Percentiles rank a stretch among this genome's conserved stretches.
Conservation (phyloP, 30 jellyfish, hydroid and myxozoan species). For the Rhopilema esculentum region DNA sequence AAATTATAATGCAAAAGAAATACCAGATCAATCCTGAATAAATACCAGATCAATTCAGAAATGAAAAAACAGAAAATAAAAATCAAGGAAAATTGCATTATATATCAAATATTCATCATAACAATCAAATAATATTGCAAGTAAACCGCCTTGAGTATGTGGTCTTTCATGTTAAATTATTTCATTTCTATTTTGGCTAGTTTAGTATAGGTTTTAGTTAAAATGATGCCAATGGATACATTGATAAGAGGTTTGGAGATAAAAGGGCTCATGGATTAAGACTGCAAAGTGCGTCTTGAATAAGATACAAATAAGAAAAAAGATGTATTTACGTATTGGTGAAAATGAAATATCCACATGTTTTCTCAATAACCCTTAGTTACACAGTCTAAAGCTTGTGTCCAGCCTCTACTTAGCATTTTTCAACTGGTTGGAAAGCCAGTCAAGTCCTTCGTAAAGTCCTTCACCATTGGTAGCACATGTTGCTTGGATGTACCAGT, state of each 20-base stretch:
- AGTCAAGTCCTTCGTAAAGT: slow-evolving; percentile 96
- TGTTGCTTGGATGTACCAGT: slow-evolving; percentile 97
- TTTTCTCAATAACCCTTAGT: not conserved
- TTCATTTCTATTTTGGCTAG: not conserved
- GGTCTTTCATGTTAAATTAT: not conserved
- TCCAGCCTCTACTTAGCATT: slow-evolving; percentile 72
- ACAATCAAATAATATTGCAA: slow-evolving; percentile 1
- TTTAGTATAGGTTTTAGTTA: not conserved
- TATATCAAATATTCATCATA: slow-evolving; percentile 21
- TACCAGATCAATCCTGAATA: not conserved
- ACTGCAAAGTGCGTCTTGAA: not conserved
- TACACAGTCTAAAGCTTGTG: not conserved
- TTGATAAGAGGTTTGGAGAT: not conserved
- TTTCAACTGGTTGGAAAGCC: slow-evolving; percentile 93
- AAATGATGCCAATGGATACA: not conserved
- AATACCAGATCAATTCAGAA: not conserved
- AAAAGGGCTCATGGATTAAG: not conserved
- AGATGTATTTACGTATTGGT: not conserved
- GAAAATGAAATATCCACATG: not conserved
- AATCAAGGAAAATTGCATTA: not conserved
- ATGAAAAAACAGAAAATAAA: not conserved
- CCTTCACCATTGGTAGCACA: slow-evolving; percentile 99
- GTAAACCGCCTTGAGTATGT: not conserved
- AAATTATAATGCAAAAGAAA: no score
- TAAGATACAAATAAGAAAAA: not conserved